Base-by-base conservation (phyloP, 2,797 vertebrate genomes). In the Hapalemur alaotrensis region DNA sequence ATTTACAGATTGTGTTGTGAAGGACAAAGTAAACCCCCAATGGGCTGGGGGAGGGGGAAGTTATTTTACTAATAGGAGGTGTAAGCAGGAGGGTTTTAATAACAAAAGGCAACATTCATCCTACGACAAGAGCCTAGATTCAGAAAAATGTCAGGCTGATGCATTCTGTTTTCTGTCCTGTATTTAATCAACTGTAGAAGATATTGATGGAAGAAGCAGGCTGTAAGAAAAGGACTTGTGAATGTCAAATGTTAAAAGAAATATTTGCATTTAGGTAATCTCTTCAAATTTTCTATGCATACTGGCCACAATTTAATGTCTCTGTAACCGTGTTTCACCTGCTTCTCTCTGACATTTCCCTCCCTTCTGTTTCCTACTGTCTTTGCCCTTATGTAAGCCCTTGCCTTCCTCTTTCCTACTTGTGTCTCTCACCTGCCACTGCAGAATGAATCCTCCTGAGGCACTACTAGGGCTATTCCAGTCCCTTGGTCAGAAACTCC, bases 191-290 rank as follows among this genome's bases (percentile, higher is more conserved):
- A 78, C 90, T 95, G 95, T 95, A 93, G 96, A 97, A 96, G 96
- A 91, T 98, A 98, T 22, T 98, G 98, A 98, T 98, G 93, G 97
- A 98, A 96, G 91, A 98, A 98, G 61, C 85, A 97, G 97, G 95
- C 94, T 95, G 43, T 80, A 63, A 96, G 95, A 97, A 98, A 98
- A 98, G 97, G 98, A 98, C 97, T 97, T 91, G 85, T 98, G 98
- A 98, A 99, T 98, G 98, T 98, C 98, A 98, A 84, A 95, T 97
- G 83, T 96, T 96, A 96, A 97, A 95, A 97, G 76, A 89, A 88
- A 93, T 63, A 96, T 93, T 97, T 96, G 85, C 88, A 76, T 96
- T 92, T 97, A 94, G 59, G 93, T 93, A 14, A 85, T 43, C 86
- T 97, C 93, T 95, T 96, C 86, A 76, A 50, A 91, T 97, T 96